phyloP scores from a whole-genome alignment of 2,888 invertebrate genomes.

The Salpingus planirostris region DNA sequence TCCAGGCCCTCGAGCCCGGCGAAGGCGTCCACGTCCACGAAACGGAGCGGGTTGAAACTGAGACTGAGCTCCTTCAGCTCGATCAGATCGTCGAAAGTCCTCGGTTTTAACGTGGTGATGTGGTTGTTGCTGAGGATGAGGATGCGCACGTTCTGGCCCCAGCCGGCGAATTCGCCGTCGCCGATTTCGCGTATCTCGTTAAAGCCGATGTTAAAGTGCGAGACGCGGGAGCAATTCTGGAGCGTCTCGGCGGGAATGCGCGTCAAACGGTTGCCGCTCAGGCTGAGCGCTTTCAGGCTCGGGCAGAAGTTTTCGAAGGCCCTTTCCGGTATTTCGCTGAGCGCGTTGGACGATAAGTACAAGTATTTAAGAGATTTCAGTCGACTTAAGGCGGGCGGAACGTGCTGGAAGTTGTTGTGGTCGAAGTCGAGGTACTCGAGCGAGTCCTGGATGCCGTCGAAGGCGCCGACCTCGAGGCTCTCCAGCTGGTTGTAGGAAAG shows the following conservation, averaged over 20 bases:
- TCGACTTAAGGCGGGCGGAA: slow-evolving; percentile 62
- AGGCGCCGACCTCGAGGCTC: slow-evolving; percentile 60
- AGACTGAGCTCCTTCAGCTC: slow-evolving; percentile 80
- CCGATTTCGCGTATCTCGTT: slow-evolving; percentile 73
- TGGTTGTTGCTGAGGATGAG: slow-evolving; percentile 77
- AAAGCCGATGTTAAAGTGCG: slow-evolving; percentile 84
- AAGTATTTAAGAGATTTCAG: slow-evolving; percentile 67
- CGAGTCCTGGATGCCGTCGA: slow-evolving; percentile 61
- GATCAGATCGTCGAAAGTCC: slow-evolving; percentile 63
- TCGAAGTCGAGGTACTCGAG: slow-evolving; percentile 78
- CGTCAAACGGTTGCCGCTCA: slow-evolving; percentile 73
- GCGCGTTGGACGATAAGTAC: slow-evolving; percentile 72
- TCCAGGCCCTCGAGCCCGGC: slow-evolving; percentile 67
- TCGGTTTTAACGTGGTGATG: slow-evolving; percentile 61
- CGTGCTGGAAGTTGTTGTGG: slow-evolving; percentile 61
- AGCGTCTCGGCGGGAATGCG: slow-evolving; percentile 62
- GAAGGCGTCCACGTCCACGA: slow-evolving; percentile 74
- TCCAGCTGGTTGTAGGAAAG: slow-evolving; percentile 69
- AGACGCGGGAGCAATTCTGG: slow-evolving; percentile 61
- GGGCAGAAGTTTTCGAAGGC: slow-evolving; percentile 50
- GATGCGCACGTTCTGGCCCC: slow-evolving; percentile 73
- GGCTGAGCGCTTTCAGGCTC: slow-evolving; percentile 65
- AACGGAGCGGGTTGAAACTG: slow-evolving; percentile 82
- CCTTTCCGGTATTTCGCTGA: slow-evolving; percentile 53
- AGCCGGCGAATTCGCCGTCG: slow-evolving; percentile 66